These are phyloP conservation scores for Hafferia zeledoni DNA, from an alignment of 2,797 vertebrate species.

Conservation along the genomic window DNA sequence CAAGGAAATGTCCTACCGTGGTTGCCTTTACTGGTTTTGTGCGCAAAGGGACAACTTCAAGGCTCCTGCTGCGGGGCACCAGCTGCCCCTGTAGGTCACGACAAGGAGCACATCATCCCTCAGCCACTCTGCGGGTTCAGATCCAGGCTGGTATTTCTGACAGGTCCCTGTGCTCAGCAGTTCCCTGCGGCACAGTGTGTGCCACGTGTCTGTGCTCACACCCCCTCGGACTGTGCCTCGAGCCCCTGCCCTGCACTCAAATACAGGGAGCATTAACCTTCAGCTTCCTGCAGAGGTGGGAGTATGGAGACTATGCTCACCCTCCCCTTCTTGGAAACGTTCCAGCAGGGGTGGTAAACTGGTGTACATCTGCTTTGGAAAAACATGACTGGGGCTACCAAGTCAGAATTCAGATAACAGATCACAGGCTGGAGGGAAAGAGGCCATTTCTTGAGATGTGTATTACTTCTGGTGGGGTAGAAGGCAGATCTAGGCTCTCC, in stretches of 20 bases:
- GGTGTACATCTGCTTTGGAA: not conserved
- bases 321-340: not conserved
- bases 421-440: not conserved
- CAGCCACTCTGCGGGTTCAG: not conserved
- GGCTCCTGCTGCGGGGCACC: not conserved
- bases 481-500: not conserved
- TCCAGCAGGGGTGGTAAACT: not conserved
- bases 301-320: not conserved
- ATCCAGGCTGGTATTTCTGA: not conserved
- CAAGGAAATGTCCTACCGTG: fast-evolving
- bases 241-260: not conserved
- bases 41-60: not conserved
- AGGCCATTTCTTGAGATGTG: not conserved
- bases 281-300: not conserved
- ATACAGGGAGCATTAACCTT: not conserved
- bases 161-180: not conserved
- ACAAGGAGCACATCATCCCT: not conserved
- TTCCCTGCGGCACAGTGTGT: not conserved
- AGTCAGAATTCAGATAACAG: not conserved
- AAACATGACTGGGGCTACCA: not conserved
- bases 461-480: not conserved
- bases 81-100: not conserved
- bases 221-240: fast-evolving
- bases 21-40: not conserved
- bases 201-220: fast-evolving